A percentile compares a stretch with the other conserved stretches of the same genome.
phyloP scores from a whole-genome alignment of 2,888 invertebrate genomes.

The Scaptomyza polygonia region DNA sequence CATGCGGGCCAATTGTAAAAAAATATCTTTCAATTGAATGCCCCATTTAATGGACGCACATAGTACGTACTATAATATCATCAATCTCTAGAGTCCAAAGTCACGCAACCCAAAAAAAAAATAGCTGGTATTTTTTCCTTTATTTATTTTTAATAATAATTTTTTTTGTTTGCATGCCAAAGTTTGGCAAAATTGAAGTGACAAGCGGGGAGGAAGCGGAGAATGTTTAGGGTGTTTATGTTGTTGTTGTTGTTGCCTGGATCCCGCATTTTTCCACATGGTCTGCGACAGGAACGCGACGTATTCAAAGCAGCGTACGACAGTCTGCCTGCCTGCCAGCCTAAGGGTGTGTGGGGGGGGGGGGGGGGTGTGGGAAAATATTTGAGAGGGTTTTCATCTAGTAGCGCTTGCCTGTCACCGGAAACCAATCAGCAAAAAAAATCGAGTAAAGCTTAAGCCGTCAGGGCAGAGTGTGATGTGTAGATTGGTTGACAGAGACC shows the following conservation, averaged over 20 bases:
- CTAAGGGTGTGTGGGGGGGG: constrained; percentile 18
- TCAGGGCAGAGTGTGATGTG: not conserved
- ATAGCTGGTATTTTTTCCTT: constrained; percentile 5
- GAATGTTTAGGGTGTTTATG: constrained; percentile 5
- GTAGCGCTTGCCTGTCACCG: constrained; percentile 60
- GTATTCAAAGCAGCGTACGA: constrained; percentile 55
- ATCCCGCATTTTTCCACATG: constrained; percentile 75
- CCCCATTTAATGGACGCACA: constrained; percentile 23
- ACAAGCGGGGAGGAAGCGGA: constrained; percentile 44
- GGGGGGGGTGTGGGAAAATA: not conserved
- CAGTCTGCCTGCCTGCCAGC: constrained; percentile 22
- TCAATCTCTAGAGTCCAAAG: constrained; percentile 26
- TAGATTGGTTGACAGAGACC: constrained; percentile 10
- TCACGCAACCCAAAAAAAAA: constrained; percentile 33
- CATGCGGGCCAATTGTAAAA: constrained; percentile 67
- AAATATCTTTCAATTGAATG: constrained; percentile 50
- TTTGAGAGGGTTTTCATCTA: constrained; percentile 3
- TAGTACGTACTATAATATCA: constrained; percentile 33
- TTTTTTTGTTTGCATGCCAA: constrained; percentile 37
- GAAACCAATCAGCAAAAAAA: constrained; percentile 78
- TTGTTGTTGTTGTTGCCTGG: constrained; percentile 20
- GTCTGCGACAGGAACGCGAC: constrained; percentile 53
- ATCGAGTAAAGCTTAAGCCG: constrained; percentile 67
- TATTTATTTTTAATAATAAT: constrained; percentile 39
- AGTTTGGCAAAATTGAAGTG: constrained; percentile 51